Percentiles rank a stretch among this genome's conserved stretches.
These are phyloP conservation scores for Silvanus unidentatus DNA, from an alignment of 2,888 invertebrate species.

Conservation along the genomic window DNA sequence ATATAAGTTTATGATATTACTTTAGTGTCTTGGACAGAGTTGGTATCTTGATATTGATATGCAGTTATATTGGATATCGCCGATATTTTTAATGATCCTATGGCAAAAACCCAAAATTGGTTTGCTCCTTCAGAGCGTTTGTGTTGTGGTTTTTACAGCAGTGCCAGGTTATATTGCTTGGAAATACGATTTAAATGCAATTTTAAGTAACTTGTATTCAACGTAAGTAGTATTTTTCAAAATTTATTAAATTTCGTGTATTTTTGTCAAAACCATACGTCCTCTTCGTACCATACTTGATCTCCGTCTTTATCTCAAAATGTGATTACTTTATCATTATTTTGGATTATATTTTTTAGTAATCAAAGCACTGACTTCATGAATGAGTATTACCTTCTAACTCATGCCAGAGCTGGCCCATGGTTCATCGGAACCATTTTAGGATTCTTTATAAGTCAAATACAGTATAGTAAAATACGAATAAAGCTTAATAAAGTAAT, in stretches of 20 bases:
- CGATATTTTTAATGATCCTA: constrained; percentile 49
- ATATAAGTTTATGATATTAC: constrained; percentile 1
- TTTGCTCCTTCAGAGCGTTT: constrained; percentile 10
- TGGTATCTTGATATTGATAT: constrained; percentile 56
- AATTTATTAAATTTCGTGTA: background rate
- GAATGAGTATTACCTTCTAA: constrained; percentile 19
- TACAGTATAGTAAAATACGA: constrained; percentile 10
- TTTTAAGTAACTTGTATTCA: constrained; percentile 16
- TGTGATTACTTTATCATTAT: background rate
- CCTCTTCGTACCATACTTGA: too few species aligned
- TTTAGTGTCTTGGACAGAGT: constrained; percentile 48
- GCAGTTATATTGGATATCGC: constrained; percentile 48
- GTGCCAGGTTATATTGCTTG: constrained; percentile 18
- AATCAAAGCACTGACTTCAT: constrained; percentile 7
- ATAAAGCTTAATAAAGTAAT: background rate
- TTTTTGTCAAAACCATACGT: background rate
- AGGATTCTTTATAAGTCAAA: constrained; percentile 22
- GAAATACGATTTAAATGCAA: constrained; percentile 16
- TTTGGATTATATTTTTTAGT: background rate
- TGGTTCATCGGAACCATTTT: constrained; percentile 26
- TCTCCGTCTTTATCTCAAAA: too few species aligned
- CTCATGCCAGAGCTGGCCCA: constrained; percentile 24
- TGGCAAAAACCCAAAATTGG: constrained; percentile 37
- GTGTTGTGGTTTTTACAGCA: constrained; percentile 16
- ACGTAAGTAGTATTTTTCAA: background rate